A percentile compares a stretch with the other conserved stretches of the same genome.
These are phyloP conservation scores for Melanotaenia maccullochi DNA, from an alignment of 2,797 vertebrate genomes.

Conservation along the genomic window DNA sequence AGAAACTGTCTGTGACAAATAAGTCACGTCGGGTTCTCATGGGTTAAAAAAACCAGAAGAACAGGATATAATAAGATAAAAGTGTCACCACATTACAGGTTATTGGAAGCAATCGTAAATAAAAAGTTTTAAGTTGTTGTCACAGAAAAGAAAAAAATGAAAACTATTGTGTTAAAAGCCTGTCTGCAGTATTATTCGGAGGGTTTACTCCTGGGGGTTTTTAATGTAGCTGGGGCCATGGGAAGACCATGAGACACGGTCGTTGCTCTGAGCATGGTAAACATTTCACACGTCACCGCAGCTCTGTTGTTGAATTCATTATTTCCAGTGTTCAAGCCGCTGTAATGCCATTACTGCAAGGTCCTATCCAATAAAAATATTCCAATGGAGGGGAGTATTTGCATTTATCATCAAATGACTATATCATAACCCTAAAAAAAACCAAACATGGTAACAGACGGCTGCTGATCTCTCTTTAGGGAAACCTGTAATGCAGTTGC, in stretches of 20 bases:
- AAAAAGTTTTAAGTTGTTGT: neutral
- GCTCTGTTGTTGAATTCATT: slow-evolving; percentile 64
- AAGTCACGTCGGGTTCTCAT: no score
- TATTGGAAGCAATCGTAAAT: no score
- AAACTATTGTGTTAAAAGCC: neutral
- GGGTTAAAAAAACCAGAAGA: no score
- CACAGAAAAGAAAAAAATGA: neutral
- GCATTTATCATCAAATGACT: slow-evolving; percentile 14
- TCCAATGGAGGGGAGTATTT: neutral
- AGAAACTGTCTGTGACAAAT: no score
- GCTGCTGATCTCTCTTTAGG: slow-evolving; percentile 3
- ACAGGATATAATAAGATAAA: no score
- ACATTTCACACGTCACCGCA: slow-evolving; percentile 57
- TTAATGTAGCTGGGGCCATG: slow-evolving; percentile 60
- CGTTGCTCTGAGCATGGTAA: slow-evolving; percentile 57
- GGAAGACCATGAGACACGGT: slow-evolving; percentile 62
- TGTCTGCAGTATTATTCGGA: slow-evolving; percentile 26
- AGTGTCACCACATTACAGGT: no score
- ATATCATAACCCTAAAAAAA: slow-evolving; percentile 24
- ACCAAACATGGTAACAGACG: slow-evolving; percentile 40
- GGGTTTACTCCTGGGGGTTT: slow-evolving; percentile 49
- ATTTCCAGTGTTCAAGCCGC: slow-evolving; percentile 36
- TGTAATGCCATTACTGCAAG: neutral
- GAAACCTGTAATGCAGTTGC: neutral
- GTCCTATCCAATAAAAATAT: slow-evolving; percentile 29